Conservation (phyloP, 2,797 vertebrate species). For the Orientallactaga sibirica region DNA sequence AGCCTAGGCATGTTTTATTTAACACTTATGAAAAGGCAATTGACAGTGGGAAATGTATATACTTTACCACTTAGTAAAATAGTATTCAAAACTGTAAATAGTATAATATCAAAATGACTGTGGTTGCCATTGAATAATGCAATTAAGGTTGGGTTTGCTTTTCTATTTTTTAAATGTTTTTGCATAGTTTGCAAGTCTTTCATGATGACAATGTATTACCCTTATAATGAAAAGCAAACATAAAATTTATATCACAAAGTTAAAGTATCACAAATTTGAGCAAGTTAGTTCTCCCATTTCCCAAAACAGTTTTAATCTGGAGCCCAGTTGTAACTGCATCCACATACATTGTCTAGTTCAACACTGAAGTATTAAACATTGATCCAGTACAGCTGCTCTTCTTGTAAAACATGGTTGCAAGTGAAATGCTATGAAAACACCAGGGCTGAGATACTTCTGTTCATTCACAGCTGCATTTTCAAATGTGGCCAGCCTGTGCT, state of each 20-base stretch:
- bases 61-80: constrained; percentile 31
- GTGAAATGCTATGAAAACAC: background rate
- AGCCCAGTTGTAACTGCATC: background rate
- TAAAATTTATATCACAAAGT: background rate
- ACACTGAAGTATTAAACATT: background rate
- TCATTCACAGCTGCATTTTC: constrained; percentile 13
- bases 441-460: background rate
- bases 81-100: constrained; percentile 44
- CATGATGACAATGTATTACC: background rate
- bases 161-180: constrained; percentile 21
- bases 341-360: background rate
- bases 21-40: constrained; percentile 58
- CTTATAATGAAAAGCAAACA: background rate
- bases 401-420: background rate
- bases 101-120: constrained; percentile 46
- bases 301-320: background rate
- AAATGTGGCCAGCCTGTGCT: background rate
- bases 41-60: constrained; percentile 29
- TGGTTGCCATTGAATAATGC: background rate
- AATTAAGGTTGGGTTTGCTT: constrained; percentile 3
- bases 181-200: constrained; percentile 32
- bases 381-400: background rate
- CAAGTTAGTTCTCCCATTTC: background rate
- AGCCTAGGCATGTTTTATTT: constrained; percentile 57
- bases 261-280: background rate